A percentile compares a stretch with the other conserved stretches of the same genome.
These are phyloP conservation scores for Nymphalis c-album DNA, from an alignment of 2,888 invertebrate species.

Conservation along the genomic window DNA sequence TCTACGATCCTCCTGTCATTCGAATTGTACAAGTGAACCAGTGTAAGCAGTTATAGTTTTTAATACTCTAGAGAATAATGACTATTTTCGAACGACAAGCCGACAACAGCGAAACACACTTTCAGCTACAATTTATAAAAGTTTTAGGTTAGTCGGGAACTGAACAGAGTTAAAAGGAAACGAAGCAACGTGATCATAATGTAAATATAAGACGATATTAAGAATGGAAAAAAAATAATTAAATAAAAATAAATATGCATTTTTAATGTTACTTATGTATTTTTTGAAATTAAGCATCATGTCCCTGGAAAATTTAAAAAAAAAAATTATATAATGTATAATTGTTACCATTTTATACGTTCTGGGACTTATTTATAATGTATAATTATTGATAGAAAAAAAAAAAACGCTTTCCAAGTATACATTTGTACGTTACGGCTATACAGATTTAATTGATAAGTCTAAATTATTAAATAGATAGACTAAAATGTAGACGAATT, in stretches of 20 bases:
- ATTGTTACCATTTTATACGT: slow-evolving; percentile 15
- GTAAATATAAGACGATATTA: slow-evolving; percentile 64
- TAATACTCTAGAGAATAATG: not conserved
- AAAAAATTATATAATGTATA: not conserved
- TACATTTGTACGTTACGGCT: slow-evolving; percentile 65
- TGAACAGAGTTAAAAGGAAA: slow-evolving; percentile 73
- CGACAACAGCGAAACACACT: too few relatives aligned
- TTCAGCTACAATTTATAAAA: slow-evolving; percentile 9
- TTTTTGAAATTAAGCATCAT: slow-evolving; percentile 37
- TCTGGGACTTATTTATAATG: slow-evolving; percentile 34
- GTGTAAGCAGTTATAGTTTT: not conserved
- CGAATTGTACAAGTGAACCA: too few relatives aligned
- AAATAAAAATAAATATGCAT: slow-evolving; percentile 27
- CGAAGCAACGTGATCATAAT: slow-evolving; percentile 65
- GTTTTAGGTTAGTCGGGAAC: slow-evolving; percentile 65
- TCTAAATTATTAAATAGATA: slow-evolving; percentile 66
- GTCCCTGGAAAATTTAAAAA: slow-evolving; percentile 5
- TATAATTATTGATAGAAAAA: slow-evolving; percentile 60
- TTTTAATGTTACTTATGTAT: slow-evolving; percentile 51
- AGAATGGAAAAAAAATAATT: slow-evolving; percentile 29
- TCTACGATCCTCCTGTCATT: too few relatives aligned
- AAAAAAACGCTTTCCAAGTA: slow-evolving; percentile 67
- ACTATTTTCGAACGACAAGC: not conserved
- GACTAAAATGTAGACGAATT: slow-evolving; percentile 69
- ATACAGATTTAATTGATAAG: slow-evolving; percentile 54